Percentiles rank a stretch among this genome's conserved stretches.
These are phyloP conservation scores for Gallirallus australis DNA, from an alignment of 2,797 vertebrate genomes.

Conservation along the genomic window DNA sequence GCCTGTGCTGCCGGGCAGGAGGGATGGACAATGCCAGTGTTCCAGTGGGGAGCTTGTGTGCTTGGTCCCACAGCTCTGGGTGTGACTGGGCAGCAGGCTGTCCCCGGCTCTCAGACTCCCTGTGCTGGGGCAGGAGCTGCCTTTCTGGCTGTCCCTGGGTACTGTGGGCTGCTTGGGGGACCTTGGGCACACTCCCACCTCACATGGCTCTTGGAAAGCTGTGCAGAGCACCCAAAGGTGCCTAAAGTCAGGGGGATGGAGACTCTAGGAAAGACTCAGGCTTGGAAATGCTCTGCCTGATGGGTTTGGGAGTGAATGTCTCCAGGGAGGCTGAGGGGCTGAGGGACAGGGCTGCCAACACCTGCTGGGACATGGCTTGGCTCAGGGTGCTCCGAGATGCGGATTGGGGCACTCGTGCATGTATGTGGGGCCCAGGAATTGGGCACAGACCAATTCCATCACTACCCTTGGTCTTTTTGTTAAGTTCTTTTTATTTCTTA, in stretches of 20 bases:
- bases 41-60: no score
- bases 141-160: background rate
- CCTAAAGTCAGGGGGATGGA: background rate
- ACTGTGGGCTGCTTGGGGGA: background rate
- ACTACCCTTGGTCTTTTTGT: background rate
- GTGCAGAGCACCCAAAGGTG: background rate
- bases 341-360: background rate
- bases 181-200: accelerated
- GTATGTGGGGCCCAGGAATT: background rate
- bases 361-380: background rate
- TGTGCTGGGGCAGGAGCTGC: background rate
- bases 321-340: background rate
- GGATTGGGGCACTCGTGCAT: no score
- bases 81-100: accelerated
- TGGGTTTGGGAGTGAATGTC: background rate
- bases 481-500: background rate
- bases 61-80: accelerated
- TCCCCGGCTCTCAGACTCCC: background rate
- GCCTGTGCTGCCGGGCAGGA: accelerated
- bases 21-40: accelerated
- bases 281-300: background rate
- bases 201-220: background rate
- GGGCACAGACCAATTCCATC: background rate
- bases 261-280: background rate
- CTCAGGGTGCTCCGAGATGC: accelerated